Percentiles rank a stretch among this genome's conserved stretches.
Conservation (phyloP, 2,797 vertebrate species). For the Calcarius lapponicus region DNA sequence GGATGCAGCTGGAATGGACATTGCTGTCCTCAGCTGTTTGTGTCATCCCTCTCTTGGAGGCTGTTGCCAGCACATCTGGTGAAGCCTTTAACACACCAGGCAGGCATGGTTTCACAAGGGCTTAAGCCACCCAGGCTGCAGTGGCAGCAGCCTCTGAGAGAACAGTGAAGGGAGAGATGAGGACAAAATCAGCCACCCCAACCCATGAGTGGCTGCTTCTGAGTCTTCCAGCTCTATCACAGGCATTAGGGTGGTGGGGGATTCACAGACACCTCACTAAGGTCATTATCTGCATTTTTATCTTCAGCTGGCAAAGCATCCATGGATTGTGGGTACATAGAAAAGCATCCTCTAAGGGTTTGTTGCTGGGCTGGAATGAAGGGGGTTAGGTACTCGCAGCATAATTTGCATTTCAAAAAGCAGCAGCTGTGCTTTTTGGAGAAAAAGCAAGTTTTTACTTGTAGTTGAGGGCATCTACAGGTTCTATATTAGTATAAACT, state of each 20-base stretch:
- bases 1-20: background rate
- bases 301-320: background rate
- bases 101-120: background rate
- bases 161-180: background rate
- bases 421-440: background rate
- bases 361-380: background rate
- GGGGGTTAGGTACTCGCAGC: background rate
- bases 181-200: background rate
- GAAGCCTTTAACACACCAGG: background rate
- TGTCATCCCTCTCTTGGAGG: background rate
- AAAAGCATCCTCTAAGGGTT: background rate
- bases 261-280: background rate
- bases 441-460: background rate
- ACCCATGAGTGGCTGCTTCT: background rate
- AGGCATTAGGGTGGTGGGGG: background rate
- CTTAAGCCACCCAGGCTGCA: background rate
- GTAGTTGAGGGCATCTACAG: background rate
- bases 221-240: background rate
- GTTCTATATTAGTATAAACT: background rate
- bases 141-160: background rate
- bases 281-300: background rate
- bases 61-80: background rate
- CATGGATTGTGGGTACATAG: background rate
- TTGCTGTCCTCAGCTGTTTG: background rate
- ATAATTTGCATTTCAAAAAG: background rate